Evolutionary conservation across 2,113 vertebrate species (phyloP).

Genomic region (Platysternon megacephalum): DNA sequence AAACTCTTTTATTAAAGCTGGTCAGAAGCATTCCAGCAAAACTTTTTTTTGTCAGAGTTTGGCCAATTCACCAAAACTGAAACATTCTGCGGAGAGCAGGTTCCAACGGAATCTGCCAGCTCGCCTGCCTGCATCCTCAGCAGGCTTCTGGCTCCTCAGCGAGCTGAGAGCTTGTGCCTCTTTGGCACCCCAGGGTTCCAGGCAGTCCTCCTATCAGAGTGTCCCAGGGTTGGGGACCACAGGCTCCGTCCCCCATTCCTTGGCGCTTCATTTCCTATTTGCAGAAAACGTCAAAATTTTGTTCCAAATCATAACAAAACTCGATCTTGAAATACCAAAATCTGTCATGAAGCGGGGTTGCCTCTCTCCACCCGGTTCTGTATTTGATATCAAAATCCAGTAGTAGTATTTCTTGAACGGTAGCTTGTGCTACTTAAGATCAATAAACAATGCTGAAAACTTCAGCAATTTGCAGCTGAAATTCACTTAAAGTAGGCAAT

Average conservation of each 20-base stretch:
- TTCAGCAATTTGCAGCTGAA: background rate
- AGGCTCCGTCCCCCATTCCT: background rate
- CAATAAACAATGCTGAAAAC: background rate
- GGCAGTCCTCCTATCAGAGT: background rate
- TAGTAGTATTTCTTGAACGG: background rate
- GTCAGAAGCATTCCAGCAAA: background rate
- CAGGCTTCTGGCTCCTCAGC: background rate
- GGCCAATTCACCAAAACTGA: background rate
- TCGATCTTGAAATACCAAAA: background rate
- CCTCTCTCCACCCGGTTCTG: background rate
- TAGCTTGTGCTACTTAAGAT: background rate
- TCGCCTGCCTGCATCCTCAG: background rate
- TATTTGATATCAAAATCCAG: background rate
- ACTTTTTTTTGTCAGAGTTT: background rate
- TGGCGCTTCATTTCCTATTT: background rate
- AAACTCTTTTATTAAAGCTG: background rate
- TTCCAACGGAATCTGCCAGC: background rate
- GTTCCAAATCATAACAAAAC: background rate
- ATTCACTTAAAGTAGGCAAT: background rate
- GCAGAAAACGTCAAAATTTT: background rate
- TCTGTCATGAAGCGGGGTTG: background rate
- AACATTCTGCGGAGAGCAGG: background rate
- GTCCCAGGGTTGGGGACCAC: background rate
- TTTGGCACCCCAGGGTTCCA: background rate
- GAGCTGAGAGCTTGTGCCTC: background rate